Base-by-base conservation (phyloP, 2,113 vertebrate species). In the Petrocephalus microphthalmus region DNA sequence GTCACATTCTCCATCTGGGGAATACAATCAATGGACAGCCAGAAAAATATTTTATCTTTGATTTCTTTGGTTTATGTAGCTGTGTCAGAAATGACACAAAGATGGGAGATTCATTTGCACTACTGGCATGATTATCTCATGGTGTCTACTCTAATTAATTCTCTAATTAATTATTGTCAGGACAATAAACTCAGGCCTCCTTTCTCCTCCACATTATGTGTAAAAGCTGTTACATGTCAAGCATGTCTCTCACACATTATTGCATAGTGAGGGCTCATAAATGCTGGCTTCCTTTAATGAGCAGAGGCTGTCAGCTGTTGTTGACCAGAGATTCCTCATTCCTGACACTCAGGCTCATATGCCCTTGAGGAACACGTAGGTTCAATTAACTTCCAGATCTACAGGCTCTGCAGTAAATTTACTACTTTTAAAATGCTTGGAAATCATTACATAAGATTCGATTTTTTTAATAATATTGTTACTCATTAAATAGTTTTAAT, bases 131-230 rank as follows among this genome's bases (percentile, higher is more conserved):
- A 54, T 74, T 15, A 33, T 71, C 71, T 60, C 64, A 52, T 37
- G 60, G 60, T 86, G 87, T 87, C 74, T 87, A 84, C 67, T 57
- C 87, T 52, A 83, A 90, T 90, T 87, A 42, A 86, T 67, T 67
- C n/a, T 67, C 60, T 67, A 67, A 67, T 64, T 64, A 64, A 64
- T 90, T 87, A 86, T 84, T 81, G 87, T 88, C 89, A 86, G 17
- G 71, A 1, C 22, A 42, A 22, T 29, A 49, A 74, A 47, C 49
- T 45, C 29, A 37, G 49, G 81, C 82, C 86, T 82, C 87, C 47
- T 64, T 51, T 53, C 71, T 15, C 71, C 33, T 25, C 85, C 85
- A 57, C 60, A 47, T 86, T 33, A 52, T 52, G 13, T 42, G 60
- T 86, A 67, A 81, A 71, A 53, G 42, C 22, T 42, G 52, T 89